A percentile compares a stretch with the other conserved stretches of the same genome.
These are phyloP conservation scores for Drosophila bocki DNA, from an alignment of 1,140 invertebrate species.

Conservation along the genomic window DNA sequence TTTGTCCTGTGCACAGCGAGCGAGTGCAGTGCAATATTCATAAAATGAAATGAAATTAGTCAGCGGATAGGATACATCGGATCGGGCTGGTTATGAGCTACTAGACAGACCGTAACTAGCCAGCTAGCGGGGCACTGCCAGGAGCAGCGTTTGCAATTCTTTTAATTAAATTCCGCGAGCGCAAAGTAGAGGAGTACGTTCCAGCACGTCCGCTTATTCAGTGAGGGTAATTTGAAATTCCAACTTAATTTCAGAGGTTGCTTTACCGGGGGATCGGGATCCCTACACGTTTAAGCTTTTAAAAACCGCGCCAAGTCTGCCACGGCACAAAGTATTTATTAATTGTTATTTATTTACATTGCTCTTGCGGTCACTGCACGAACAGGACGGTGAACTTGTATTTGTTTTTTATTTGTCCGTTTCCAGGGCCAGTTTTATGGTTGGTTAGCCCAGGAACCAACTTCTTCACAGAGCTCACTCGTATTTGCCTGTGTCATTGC, in stretches of 20 bases:
- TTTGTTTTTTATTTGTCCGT: conserved; percentile 1
- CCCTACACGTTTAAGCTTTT: conserved; percentile 80
- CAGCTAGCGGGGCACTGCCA: conserved; percentile 26
- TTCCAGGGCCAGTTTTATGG: neutral
- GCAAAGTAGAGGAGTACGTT: conserved; percentile 56
- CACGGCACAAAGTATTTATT: conserved; percentile 56
- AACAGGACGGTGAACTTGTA: neutral
- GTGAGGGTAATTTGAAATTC: conserved; percentile 74
- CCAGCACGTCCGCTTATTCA: conserved; percentile 29
- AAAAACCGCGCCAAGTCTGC: conserved; percentile 53
- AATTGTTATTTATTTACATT: conserved; percentile 76
- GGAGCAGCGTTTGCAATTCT: conserved; percentile 74
- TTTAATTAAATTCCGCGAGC: conserved; percentile 80
- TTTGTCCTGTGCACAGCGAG: conserved; percentile 55
- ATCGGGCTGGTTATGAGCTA: conserved; percentile 54
- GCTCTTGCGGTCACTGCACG: conserved; percentile 20
- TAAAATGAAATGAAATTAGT: conserved; percentile 83
- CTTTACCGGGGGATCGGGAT: conserved; percentile 14
- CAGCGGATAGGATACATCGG: conserved; percentile 40
- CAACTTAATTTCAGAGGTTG: conserved; percentile 63
- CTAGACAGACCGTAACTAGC: conserved; percentile 45
- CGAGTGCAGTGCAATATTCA: conserved; percentile 68
- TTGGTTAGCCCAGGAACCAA: neutral
- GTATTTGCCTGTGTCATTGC: conserved; percentile 58
- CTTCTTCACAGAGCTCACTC: neutral